Base-by-base conservation (phyloP, 2,113 vertebrate genomes). In the Amphiprion ocellaris region DNA sequence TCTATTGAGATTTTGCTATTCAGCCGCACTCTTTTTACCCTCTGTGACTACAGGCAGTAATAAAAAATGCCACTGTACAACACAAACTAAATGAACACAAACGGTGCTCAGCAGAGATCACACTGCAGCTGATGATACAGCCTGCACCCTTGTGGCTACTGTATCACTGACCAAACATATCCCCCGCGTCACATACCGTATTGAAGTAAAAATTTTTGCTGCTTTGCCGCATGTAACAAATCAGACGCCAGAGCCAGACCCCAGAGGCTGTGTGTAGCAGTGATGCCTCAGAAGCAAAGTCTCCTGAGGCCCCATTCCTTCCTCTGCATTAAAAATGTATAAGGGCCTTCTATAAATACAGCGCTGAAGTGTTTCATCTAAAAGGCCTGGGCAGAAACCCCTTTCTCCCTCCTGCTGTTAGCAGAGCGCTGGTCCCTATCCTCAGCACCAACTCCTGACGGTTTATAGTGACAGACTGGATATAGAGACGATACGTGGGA, bases 301-400 rank as follows among this genome's bases (percentile, higher is more conserved):
- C 90, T 84, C 86, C 69, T 5, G 86, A 69, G 87, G 77, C 83
- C 26, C 47, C 77, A 83, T 83, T 85, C 73, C 71, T 87, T 88
- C 87, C 70, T 82, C 88, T 74, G 74, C 90, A 94, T 95, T 82
- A 94, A 95, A 94, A 90, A 94, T 94, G 91, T 77, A 95, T 21
- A 30, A 84, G 86, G 71, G 30, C 37, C 60, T 89, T 92, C 94
- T 94, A 95, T 94, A 94, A 95, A 95, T 94, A 94, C 88, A 66
- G 81, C 74, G 28, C 67, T 74, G 83, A 82, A 92, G 88, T 88
- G 87, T 94, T 94, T 93, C 85, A 94, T 93, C 88, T 90, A 81
- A 86, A 89, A 82, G 87, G 76, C 79, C 85, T 49, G 82, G 62
- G 55, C 72, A 61, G 69, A 90, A 82, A 77, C 79, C 74, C 66